Evolutionary conservation across 2,113 vertebrate species (phyloP).

Genomic region (Dipodomys ordii): DNA sequence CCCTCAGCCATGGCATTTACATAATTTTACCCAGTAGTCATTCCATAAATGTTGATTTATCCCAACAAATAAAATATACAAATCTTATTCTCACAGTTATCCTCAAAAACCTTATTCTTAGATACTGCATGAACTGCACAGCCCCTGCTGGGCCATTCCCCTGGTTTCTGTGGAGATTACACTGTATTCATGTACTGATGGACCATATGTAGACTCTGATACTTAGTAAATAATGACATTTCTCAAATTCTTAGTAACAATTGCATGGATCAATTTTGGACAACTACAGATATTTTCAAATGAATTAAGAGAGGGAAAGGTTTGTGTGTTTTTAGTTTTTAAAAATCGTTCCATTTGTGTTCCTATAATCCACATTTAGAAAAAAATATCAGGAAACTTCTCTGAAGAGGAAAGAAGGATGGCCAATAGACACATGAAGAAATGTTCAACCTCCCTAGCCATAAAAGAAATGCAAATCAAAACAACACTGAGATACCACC

Average conservation of each 20-base stretch:
- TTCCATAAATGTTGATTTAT: not conserved
- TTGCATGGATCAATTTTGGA: not conserved
- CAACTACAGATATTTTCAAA: not conserved
- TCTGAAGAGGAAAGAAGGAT: too few species aligned
- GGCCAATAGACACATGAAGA: too few species aligned
- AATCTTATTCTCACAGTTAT: not conserved
- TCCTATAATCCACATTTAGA: conserved; percentile 23
- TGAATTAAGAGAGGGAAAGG: not conserved
- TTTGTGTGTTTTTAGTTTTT: not conserved
- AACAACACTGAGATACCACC: too few species aligned
- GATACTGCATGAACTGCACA: not conserved
- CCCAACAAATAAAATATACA: not conserved
- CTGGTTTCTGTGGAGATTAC: too few species aligned
- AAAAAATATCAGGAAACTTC: not conserved
- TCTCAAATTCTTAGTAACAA: not conserved
- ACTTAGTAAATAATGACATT: not conserved
- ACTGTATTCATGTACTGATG: not conserved
- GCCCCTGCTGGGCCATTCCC: not conserved
- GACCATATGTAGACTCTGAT: not conserved
- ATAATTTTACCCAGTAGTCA: not conserved
- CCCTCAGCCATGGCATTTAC: not conserved
- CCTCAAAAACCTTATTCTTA: not conserved
- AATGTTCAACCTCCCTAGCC: too few species aligned
- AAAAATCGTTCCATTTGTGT: not conserved
- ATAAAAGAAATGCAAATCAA: too few species aligned